These are phyloP conservation scores for Planococcus citri DNA, from an alignment of 1,140 invertebrate genomes.

Conservation along the genomic window DNA sequence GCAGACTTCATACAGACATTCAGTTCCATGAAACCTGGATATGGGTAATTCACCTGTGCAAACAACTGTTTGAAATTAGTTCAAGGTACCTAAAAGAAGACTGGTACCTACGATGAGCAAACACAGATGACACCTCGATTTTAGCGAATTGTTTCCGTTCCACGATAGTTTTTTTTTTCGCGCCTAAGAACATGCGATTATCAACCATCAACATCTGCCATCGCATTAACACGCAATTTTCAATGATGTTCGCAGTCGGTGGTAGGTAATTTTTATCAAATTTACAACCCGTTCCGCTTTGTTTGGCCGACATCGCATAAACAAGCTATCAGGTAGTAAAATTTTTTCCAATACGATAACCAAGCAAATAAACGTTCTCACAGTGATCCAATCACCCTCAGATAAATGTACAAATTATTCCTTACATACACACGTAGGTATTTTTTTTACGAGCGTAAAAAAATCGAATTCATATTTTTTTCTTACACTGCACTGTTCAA, in stretches of 20 bases:
- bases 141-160: not conserved
- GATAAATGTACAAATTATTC: too few relatives aligned
- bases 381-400: not conserved
- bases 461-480: not conserved
- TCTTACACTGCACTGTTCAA: too few relatives aligned
- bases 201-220: not conserved
- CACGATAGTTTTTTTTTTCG: too few relatives aligned
- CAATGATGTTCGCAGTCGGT: not conserved
- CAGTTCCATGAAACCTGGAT: too few relatives aligned
- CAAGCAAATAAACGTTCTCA: not conserved
- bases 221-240: not conserved
- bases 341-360: not conserved
- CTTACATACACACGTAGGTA: too few relatives aligned
- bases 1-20: too few relatives aligned
- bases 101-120: too few relatives aligned
- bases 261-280: not conserved
- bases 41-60: not conserved
- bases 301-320: not conserved
- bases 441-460: not conserved
- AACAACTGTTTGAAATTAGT: not conserved
- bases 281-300: not conserved
- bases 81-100: not conserved
- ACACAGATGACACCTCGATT: not conserved
- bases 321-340: not conserved
- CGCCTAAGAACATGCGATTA: not conserved